Base-by-base conservation (phyloP, 2,113 vertebrate genomes). In the Capra hircus region DNA sequence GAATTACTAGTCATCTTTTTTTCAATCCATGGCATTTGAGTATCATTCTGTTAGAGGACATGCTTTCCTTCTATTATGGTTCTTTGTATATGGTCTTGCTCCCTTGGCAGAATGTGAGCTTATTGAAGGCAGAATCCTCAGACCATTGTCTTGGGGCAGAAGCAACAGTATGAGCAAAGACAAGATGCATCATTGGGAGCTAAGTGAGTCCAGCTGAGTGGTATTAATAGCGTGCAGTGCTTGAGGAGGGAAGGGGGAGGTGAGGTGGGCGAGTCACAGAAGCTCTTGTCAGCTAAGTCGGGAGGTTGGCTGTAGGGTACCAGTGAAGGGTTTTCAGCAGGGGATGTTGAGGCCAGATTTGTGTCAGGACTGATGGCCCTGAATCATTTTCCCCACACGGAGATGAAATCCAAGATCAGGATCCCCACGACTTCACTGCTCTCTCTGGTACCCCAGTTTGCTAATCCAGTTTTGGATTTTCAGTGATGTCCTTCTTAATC, bases 301-400 rank as follows among this genome's bases (percentile, higher is more conserved):
- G 62, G 59, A 64, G 16, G 36, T 2, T 30, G 93, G 40, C 28
- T 1, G 1, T 23, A 64, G 62, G 23, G n/a, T 60, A 2, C 88
- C 43, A 7, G 21, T 3, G 89, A 27, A 52, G 25, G 6, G 84
- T 45, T 87, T 59, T 15, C 30, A 78, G 15, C 62, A 55, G 33
- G 27, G 17, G 8, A 23, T 19, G 3, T 2, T 36, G 30, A 19
- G 27, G 50, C 55, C 78, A 59, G 15, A 59, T 59, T 14, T 30
- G 21, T 2, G 3, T 0, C 4, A 64, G 15, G 67, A 50, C n/a
- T 86, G 74, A 86, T 36, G 2, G 3, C 28, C 33, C 15, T 64
- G 19, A 33, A 5, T 10, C 0, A 0, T n/a, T 85, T 77, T 67
- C 14, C 67, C 83, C 40, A 55, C 21, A 4, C 1, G 0, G 74